A percentile compares a stretch with the other conserved stretches of the same genome.
phyloP scores from a whole-genome alignment of 1,140 invertebrate species.

The Orius laevigatus region DNA sequence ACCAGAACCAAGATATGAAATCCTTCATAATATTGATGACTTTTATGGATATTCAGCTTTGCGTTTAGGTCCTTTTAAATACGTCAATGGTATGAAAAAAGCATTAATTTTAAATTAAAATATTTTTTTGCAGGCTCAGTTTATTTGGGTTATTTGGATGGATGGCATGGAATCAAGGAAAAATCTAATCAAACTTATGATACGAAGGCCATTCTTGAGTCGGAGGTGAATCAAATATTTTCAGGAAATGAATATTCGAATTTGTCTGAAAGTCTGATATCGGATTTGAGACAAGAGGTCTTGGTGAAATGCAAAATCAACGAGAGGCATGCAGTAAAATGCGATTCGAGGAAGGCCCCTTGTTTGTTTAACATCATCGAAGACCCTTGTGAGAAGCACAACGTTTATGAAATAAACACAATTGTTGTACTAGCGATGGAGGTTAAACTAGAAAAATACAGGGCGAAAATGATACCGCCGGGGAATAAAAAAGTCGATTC shows the following conservation, averaged over 20 bases:
- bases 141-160: constrained; percentile 11
- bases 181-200: neutral
- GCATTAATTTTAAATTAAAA: neutral
- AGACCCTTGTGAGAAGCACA: constrained; percentile 48
- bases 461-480: neutral
- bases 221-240: neutral
- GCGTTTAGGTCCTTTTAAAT: constrained; percentile 50
- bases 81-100: constrained; percentile 38
- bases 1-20: constrained; percentile 35
- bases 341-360: neutral
- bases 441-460: constrained; percentile 2
- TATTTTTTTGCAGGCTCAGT: constrained; percentile 10
- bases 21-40: constrained; percentile 62
- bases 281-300: neutral
- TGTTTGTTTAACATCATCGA: constrained; percentile 44
- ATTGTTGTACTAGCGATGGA: constrained; percentile 5
- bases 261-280: too few species aligned
- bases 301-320: neutral
- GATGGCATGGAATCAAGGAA: constrained; percentile 6
- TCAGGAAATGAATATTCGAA: too few species aligned
- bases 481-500: constrained; percentile 8
- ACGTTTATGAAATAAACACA: constrained; percentile 26
- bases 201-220: constrained; percentile 1
- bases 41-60: constrained; percentile 39
- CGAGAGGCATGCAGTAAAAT: neutral